Evolutionary conservation across 1,140 invertebrate genomes (phyloP), one percentile per base, ranked within the genome.

Genomic region (Ephestia elutella): DNA sequence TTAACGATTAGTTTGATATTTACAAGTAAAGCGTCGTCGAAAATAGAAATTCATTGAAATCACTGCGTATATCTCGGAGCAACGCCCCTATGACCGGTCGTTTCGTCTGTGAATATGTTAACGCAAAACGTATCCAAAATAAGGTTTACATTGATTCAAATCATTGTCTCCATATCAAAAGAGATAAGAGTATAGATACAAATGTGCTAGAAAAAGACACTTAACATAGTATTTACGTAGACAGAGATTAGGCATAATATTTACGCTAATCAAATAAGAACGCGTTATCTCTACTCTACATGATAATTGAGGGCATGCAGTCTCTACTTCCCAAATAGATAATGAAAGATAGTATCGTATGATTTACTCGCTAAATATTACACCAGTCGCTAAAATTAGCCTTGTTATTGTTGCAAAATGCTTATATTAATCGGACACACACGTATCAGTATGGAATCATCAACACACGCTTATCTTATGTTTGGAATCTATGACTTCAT

Each of bases 71-170:
- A 50, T 53, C 25, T 13, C 49, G 56, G 76, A 73, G 70, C 73
- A 81, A 75, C 61, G 78, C 63, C 75, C 80, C 70, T 56, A 19
- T 62, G 73, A 57, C 79, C 81, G 79, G 75, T 68, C 78, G 68
- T 53, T 65, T 68, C 78, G 66, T 50, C 66, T 66, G 58, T 77
- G 71, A 81, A 78, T 79, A 79, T 67, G 54, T 66, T 71, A 60
- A 58, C 63, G 66, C 59, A 44, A 44, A 15, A 44, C 15, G 15
- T n/a, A 44, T 59, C 73, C 67, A 62, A 78, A 80, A 76, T 73
- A 65, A 64, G 57, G 57, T 65, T 64, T 60, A 21, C 60, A 59
- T 65, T 64, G 15, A 66, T 38, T 54, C 11, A 55, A 19, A 55
- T 38, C 35, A 32, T 59, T 32, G 30, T 5, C 30, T 28, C 8